Conservation (phyloP, 2,113 vertebrate genomes). For the Spizaetus ornatus region DNA sequence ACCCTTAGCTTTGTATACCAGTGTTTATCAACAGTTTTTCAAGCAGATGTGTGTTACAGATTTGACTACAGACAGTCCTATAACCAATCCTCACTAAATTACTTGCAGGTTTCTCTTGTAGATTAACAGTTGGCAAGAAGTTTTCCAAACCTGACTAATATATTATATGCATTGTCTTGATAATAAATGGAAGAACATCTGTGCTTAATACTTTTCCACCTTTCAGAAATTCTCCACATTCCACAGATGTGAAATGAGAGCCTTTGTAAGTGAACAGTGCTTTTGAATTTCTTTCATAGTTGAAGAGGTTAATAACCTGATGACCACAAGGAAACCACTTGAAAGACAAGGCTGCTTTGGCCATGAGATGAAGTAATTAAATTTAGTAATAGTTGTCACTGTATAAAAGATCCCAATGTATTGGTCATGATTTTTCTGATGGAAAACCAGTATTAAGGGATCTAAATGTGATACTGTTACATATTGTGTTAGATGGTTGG, state of each 20-base stretch:
- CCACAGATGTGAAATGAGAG: slow-evolving; percentile 1
- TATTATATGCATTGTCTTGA: background rate
- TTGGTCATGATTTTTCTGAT: background rate
- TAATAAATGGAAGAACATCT: slow-evolving; percentile 48
- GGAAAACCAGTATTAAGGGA: background rate
- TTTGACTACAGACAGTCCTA: background rate
- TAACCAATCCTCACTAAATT: background rate
- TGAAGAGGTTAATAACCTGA: background rate
- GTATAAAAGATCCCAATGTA: background rate
- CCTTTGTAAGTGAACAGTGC: background rate
- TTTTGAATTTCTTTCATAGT: slow-evolving; percentile 15
- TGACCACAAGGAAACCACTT: background rate
- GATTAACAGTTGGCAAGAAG: background rate
- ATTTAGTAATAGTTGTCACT: background rate
- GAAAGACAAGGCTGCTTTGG: background rate
- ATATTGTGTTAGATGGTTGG: background rate
- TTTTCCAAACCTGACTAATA: background rate
- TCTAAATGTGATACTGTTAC: background rate
- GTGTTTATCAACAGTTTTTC: background rate
- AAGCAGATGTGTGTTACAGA: background rate
- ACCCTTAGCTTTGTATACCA: background rate
- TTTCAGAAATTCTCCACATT: slow-evolving; percentile 26
- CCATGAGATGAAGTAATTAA: background rate
- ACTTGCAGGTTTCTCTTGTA: background rate
- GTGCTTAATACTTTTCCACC: background rate